Base-by-base conservation (phyloP, 1,140 invertebrate genomes). In the Harlomillsia oculata region DNA sequence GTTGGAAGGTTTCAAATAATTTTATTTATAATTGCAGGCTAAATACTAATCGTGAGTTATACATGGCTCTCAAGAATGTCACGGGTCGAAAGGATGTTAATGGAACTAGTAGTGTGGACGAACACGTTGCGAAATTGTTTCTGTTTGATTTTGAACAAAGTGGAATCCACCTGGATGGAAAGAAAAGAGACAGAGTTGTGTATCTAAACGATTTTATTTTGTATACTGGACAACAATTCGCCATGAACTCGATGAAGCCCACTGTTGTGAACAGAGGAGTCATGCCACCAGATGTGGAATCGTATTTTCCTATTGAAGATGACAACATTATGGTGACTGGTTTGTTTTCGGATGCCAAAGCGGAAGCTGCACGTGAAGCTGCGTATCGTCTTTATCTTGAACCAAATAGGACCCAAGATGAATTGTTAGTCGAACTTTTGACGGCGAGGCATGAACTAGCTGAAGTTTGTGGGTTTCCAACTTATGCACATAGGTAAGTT, bases 91-190 rank as follows among this genome's bases (percentile, higher is more conserved):
- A 85, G 11, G 91, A 96, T 69, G 71, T 77, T 29, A 16, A 80
- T 16, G 70, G 76, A 34, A 86, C 80, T 6, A 81, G 78, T 46
- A 77, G 79, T 1, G 80, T 88, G 2, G 94, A 98, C 69, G 69
- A 82, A 41, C 85, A 95, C 72, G 85, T 98, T 3, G 82, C 83
- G 1, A 77, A 85, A 67, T 71, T 98, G 49, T 97, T 97, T 74
- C 72, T 95, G 29, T 90, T 93, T 73, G 94, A 98, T 71, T 97
- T 97, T 75, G 92, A 97, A 71, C 91, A 96, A 72, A 85, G 85
- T 74, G 94, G 93, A 6, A 97, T 97, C 63, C 92, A 97, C 72
- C 75, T 98, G 46, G 78, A 82, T n/a, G 84, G 92, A 63, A 69
- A 76, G 3, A 77, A 84, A 62, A 74, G 91, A 48, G 70, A 80